Conservation (phyloP, 2,888 invertebrate species). For the Andrena hattorfiana region DNA sequence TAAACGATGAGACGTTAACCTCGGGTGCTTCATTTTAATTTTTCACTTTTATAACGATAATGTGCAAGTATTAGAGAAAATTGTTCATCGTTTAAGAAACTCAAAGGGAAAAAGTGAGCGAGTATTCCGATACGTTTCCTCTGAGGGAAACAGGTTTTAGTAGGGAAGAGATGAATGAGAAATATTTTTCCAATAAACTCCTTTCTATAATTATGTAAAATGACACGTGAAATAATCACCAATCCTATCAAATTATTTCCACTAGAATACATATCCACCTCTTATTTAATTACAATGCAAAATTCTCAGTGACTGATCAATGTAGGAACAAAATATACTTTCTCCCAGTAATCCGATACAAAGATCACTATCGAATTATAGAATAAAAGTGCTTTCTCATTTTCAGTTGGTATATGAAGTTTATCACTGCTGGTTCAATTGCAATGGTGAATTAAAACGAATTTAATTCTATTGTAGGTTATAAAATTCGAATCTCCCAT, state of each 20-base stretch:
- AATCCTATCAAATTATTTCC: neutral
- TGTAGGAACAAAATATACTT: neutral
- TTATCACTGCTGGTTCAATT: too few species aligned
- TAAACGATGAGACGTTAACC: too few species aligned
- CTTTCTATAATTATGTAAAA: neutral
- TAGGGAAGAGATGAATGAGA: conserved; percentile 3
- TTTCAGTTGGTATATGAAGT: too few species aligned
- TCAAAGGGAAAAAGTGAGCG: neutral
- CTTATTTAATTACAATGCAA: neutral
- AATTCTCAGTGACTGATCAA: neutral
- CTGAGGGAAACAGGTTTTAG: neutral
- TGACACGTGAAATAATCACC: neutral
- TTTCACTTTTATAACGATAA: neutral
- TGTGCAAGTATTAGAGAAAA: neutral
- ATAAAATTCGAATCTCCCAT: too few species aligned
- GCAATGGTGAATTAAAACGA: too few species aligned
- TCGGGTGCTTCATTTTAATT: neutral
- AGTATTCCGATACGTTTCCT: conserved; percentile 8
- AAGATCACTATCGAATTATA: too few species aligned
- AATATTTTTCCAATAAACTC: neutral
- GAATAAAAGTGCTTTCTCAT: too few species aligned
- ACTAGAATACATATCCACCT: neutral
- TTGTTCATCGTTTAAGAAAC: neutral
- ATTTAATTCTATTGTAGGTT: too few species aligned
- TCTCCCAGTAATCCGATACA: neutral